Evolutionary conservation across 2,888 invertebrate species (phyloP).

Genomic region (Gerris lacustris): DNA sequence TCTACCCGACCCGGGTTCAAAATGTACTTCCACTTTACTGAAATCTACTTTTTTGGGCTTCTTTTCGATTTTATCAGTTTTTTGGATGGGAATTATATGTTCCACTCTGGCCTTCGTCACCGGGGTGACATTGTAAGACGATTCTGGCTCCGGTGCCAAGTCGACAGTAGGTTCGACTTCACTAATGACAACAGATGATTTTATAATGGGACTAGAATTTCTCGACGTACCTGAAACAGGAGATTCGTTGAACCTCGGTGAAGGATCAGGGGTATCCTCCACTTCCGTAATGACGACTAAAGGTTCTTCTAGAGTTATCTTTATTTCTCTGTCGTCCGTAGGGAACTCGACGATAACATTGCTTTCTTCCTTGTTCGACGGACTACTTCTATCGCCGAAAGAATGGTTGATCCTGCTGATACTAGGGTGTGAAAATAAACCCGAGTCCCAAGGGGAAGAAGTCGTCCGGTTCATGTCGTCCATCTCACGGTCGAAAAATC

Average conservation of each 20-base stretch:
- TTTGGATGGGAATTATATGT: background rate
- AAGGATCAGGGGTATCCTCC: background rate
- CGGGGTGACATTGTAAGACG: background rate
- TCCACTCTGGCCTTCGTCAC: background rate
- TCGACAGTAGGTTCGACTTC: background rate
- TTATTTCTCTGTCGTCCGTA: background rate
- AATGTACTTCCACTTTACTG: slow-evolving; percentile 79
- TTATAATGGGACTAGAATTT: background rate
- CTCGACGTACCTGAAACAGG: background rate
- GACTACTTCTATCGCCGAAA: background rate
- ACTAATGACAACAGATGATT: background rate
- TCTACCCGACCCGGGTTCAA: slow-evolving; percentile 70
- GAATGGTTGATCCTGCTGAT: background rate
- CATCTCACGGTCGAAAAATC: background rate
- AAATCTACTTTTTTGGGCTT: slow-evolving; percentile 67
- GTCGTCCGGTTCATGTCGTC: background rate
- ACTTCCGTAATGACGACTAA: background rate
- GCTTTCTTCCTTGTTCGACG: background rate
- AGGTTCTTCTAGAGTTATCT: background rate
- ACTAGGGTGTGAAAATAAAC: background rate
- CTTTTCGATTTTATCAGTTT: slow-evolving; percentile 34
- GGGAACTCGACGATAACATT: background rate
- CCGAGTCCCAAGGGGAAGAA: background rate
- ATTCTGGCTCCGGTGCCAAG: background rate
- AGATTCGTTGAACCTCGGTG: background rate